Evolutionary conservation across 2,888 invertebrate genomes (phyloP), one percentile per base, ranked within the genome.

Genomic region (Trissonchulus sp.): DNA sequence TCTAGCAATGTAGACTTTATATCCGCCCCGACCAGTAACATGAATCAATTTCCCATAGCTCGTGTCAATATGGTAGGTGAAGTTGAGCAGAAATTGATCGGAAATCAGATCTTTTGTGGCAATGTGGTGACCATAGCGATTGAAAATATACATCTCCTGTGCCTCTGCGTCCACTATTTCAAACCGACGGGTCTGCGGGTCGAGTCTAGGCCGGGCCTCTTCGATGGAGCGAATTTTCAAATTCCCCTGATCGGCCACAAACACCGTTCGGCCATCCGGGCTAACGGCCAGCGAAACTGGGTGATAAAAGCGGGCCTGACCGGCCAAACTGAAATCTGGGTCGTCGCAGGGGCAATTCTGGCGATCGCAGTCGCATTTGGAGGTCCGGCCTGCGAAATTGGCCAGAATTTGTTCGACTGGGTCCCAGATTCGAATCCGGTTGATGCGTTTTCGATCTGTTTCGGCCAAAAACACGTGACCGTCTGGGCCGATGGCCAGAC

Each of bases 51-150:
- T 93, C 83, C 97, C 97, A 71, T 94, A 95, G 84, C 93, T 94
- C 0, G 96, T 96, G 84, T 96, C 96, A 0, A 96, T 94, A 80
- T 94, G 95, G 88, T 98, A 98, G 34, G 95, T 89, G 88, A 98
- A 98, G 71, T 94, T 93, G 86, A 96, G 97, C 84, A 94, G 89
- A 2, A 92, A 92, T 86, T 93, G 93, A 71, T 93, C 94, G n/a
- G 96, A 96, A 69, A 96, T 92, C 77, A 98, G 79, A 78, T 85
- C 84, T 72, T 84, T 83, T 8, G 87, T 87, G 75, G 84, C 91
- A 35, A 93, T 92, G 85, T 99, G 99, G 85, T 97, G 97, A 0
- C 99, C 98, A 83, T 94, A 94, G 36, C 85, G 80, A 79, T 87
- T 86, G 81, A 87, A 87, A 15, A 84, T 80, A 79, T 85, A 87